phyloP scores from a whole-genome alignment of 2,797 vertebrate genomes.

The Dryobates pubescens region DNA sequence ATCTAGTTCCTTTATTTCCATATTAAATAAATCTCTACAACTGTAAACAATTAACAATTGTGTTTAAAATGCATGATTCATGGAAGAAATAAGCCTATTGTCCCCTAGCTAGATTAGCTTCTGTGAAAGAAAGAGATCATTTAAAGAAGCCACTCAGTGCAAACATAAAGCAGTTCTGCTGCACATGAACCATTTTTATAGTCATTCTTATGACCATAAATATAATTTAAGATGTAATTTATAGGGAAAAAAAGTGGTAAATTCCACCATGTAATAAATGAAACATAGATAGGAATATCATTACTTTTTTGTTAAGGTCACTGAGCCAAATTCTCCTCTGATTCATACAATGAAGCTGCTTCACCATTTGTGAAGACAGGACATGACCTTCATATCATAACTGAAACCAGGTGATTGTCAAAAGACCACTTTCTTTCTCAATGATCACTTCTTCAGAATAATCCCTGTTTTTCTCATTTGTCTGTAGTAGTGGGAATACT shows the following conservation, averaged over 20 bases:
- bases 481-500: background rate
- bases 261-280: background rate
- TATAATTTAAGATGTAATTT: background rate
- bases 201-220: background rate
- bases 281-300: background rate
- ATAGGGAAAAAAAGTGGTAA: background rate
- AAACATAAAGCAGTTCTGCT: background rate
- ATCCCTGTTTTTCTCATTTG: conserved; percentile 44
- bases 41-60: background rate
- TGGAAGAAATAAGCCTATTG: background rate
- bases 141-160: background rate
- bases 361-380: background rate
- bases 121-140: background rate
- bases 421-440: background rate
- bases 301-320: background rate
- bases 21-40: background rate
- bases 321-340: background rate
- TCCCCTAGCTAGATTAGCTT: background rate
- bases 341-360: background rate
- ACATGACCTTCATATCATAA: background rate
- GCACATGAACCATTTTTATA: background rate
- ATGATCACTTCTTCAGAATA: background rate
- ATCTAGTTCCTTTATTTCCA: background rate
- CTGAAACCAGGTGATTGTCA: background rate
- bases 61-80: background rate